A percentile compares a stretch with the other conserved stretches of the same genome.
phyloP scores from a whole-genome alignment of 2,888 invertebrate genomes.

The Pheosia gnoma region DNA sequence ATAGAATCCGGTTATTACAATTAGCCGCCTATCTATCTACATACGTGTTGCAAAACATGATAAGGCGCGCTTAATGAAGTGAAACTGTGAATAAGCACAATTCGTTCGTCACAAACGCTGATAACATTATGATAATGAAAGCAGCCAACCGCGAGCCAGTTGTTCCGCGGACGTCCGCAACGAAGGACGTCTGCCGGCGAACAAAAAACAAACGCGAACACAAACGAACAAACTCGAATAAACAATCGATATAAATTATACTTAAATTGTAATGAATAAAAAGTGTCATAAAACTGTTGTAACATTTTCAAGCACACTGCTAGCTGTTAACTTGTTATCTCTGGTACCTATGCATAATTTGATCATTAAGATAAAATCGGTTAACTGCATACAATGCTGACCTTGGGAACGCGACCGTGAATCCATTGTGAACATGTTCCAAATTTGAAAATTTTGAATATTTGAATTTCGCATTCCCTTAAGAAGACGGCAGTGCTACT shows the following conservation, averaged over 20 bases:
- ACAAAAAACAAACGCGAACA: constrained; percentile 53
- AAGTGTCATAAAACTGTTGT: not conserved
- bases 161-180: constrained; percentile 65
- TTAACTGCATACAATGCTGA: constrained; percentile 62
- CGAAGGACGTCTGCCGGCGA: constrained; percentile 61
- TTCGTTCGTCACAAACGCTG: constrained; percentile 46
- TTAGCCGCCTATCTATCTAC: constrained; percentile 17
- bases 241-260: constrained; percentile 7
- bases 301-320: not conserved
- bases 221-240: constrained; percentile 61
- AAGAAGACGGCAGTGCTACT: constrained; percentile 31
- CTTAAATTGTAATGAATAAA: constrained; percentile 20
- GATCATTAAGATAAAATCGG: constrained; percentile 61
- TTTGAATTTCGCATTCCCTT: constrained; percentile 61
- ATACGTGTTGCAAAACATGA: constrained; percentile 29
- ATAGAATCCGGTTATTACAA: constrained; percentile 26
- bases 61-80: constrained; percentile 43
- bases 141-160: constrained; percentile 58
- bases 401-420: constrained; percentile 65
- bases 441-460: constrained; percentile 69
- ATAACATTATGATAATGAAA: constrained; percentile 52
- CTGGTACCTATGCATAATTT: constrained; percentile 63
- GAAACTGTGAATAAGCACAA: constrained; percentile 45
- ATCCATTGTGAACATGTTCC: constrained; percentile 56
- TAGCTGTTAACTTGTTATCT: not conserved